Conservation (phyloP, 2,888 invertebrate genomes). For the Sinotaia quadrata region DNA sequence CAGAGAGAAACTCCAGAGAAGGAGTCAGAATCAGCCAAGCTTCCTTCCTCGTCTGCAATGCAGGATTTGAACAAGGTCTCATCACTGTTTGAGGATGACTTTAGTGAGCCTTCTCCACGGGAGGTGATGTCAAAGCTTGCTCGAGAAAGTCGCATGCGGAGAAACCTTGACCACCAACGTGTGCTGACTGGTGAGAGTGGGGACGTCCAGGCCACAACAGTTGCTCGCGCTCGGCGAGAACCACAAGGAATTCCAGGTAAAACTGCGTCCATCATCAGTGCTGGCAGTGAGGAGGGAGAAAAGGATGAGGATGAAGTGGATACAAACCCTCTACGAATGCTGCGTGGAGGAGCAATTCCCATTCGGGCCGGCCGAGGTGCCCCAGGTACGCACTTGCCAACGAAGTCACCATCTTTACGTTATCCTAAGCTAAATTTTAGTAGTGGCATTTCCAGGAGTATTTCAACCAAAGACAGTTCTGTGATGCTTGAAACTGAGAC, state of each 20-base stretch:
- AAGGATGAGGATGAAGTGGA: conserved; percentile 70
- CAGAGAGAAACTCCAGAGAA: conserved; percentile 24
- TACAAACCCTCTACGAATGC: conserved; percentile 79
- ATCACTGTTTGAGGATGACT: conserved; percentile 57
- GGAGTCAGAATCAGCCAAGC: conserved; percentile 8
- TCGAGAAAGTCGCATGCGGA: conserved; percentile 60
- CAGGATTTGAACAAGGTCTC: conserved; percentile 27
- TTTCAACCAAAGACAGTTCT: neutral
- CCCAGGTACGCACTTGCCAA: conserved; percentile 56
- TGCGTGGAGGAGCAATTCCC: conserved; percentile 72
- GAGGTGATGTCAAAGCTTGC: conserved; percentile 65
- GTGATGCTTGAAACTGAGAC: neutral
- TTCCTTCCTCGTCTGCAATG: conserved; percentile 24
- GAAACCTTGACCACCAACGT: conserved; percentile 64
- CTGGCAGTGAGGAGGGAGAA: conserved; percentile 58
- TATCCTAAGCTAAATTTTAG: conserved; percentile 47
- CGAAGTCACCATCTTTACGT: conserved; percentile 33
- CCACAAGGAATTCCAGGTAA: conserved; percentile 66
- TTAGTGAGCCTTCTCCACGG: conserved; percentile 62
- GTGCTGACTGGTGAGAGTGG: conserved; percentile 43
- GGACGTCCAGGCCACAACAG: conserved; percentile 16
- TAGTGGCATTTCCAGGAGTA: conserved; percentile 30
- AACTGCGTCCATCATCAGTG: conserved; percentile 33
- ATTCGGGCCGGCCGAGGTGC: conserved; percentile 58
- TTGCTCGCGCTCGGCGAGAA: conserved; percentile 51